These are phyloP conservation scores for Schizopygopsis pylzovi DNA, from an alignment of 2,797 vertebrate species.

Conservation along the genomic window DNA sequence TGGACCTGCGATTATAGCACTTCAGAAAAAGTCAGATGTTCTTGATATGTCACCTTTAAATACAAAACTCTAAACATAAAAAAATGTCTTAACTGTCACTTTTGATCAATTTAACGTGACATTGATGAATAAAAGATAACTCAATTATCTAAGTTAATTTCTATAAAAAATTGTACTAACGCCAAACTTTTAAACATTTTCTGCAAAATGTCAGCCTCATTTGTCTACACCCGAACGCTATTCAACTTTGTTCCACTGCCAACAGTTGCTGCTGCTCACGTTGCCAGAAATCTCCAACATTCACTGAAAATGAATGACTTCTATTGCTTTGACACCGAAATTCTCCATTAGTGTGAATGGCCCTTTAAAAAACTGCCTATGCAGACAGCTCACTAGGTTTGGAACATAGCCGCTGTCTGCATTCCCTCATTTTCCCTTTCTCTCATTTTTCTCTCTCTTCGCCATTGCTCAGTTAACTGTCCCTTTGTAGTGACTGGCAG, in stretches of 20 bases:
- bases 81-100: not conserved
- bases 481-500: slow-evolving; percentile 36
- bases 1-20: too few relatives aligned
- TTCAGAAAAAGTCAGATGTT: too few relatives aligned
- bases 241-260: not conserved
- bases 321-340: not conserved
- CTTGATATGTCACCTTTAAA: too few relatives aligned
- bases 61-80: too few relatives aligned
- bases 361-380: not conserved
- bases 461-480: slow-evolving; percentile 19
- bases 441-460: not conserved
- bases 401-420: not conserved
- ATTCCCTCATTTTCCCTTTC: not conserved
- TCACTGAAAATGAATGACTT: not conserved
- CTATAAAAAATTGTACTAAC: not conserved
- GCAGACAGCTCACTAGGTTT: not conserved
- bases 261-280: not conserved
- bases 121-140: not conserved
- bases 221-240: not conserved
- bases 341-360: not conserved
- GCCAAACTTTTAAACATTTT: not conserved
- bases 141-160: not conserved
- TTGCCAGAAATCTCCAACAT: not conserved
- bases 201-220: not conserved
- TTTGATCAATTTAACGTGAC: not conserved